Base-by-base conservation (phyloP, 92 coral and sea anemone species). In the Epizoanthus fatuus region DNA sequence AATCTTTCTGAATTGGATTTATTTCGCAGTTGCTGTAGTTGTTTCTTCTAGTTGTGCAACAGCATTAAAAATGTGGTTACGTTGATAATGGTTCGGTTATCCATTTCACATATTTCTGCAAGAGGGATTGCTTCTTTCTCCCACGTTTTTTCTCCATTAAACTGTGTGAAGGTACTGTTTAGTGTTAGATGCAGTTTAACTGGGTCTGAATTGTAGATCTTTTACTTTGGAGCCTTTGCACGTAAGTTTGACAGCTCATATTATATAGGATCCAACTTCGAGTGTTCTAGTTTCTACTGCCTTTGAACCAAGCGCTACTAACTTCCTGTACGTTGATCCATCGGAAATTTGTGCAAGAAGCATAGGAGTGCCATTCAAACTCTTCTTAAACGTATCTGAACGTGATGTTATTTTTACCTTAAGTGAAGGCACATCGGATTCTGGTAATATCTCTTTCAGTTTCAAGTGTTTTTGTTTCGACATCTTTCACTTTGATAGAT, bases 151-250 rank as follows among this genome's bases (percentile, higher is more conserved):
- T 63, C 68, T 63, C 19, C 19, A 25, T 63, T 63, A 8, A 63
- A 10, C 37, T 63, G 29, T 63, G 12, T 63, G 25, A 63, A 63
- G 5, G 68, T 63, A 20, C 65, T 59, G n/a, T 62, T 25, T 62
- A 4, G 14, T 15, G 67, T 62, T 15, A 62, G 29, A 29, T 15
- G 67, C 5, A 62, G 32, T 62, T 62, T 7, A 16, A 62, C 15
- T 62, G 67, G 67, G 67, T 62, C 67, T 62, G 32, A 25, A 62
- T 62, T 62, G 15, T 62, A 62, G 14, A 15, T 62, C 38, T 17
- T 17, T 4, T 62, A 7, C 15, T 17, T 62, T 62, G 67, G 67
- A 17, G 4, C 22, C 6, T 29, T 62, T 62, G 67, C 32, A 25
- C 5, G 5, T 15, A 62, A 29, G 67, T 62, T 62, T 62, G 67